phyloP scores from a whole-genome alignment of 30 jellyfish, hydroid and myxozoan genomes.

The Hydractinia symbiolongicarpus region DNA sequence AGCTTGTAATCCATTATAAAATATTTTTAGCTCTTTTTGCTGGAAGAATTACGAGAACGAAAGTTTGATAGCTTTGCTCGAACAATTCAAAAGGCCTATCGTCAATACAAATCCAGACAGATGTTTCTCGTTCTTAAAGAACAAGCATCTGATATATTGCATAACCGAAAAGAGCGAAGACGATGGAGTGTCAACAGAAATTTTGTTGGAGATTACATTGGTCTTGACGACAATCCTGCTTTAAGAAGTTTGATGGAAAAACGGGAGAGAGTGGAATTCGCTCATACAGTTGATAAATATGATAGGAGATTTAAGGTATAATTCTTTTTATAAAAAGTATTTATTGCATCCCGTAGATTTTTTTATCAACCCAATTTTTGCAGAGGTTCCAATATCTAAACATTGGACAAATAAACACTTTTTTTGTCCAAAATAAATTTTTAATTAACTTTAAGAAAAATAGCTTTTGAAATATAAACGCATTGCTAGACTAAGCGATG shows the following conservation, averaged over 20 bases:
- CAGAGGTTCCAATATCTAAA: not conserved
- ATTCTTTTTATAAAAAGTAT: no score
- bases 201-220: constrained; percentile 96
- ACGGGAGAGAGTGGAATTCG: constrained; percentile 91
- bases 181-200: constrained; percentile 89
- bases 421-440: not conserved
- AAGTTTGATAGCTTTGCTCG: constrained; percentile 93
- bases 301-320: constrained; percentile 89
- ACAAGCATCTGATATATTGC: constrained; percentile 85
- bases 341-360: no score
- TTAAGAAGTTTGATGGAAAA: constrained; percentile 81
- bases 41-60: constrained; percentile 95
- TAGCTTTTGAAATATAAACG: no score
- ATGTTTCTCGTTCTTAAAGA: constrained; percentile 69
- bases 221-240: constrained; percentile 91
- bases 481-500: no score
- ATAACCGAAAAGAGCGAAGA: constrained; percentile 77
- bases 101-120: constrained; percentile 79
- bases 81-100: constrained; percentile 73
- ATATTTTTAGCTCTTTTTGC: constrained; percentile 61
- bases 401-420: not conserved
- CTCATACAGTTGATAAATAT: constrained; percentile 80
- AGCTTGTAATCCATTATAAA: not conserved
- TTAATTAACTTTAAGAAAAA: not conserved
- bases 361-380: not conserved